phyloP scores from a whole-genome alignment of 2,113 vertebrate species.

The Rattus norvegicus region DNA sequence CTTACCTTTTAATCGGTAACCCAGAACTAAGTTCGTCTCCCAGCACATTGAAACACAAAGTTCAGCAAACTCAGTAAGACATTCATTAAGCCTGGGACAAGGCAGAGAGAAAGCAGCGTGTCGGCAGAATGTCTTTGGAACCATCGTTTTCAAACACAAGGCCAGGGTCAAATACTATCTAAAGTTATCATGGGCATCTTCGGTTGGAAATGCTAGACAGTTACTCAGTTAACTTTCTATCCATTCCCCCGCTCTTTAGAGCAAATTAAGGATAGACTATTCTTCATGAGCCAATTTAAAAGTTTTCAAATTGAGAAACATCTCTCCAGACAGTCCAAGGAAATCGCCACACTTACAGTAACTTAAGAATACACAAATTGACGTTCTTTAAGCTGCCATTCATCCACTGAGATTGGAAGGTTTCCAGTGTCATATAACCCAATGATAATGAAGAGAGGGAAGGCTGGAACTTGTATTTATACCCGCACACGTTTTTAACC shows the following conservation, averaged over 20 bases:
- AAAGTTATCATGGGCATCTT: not conserved
- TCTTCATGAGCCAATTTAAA: not conserved
- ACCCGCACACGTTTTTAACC: not conserved
- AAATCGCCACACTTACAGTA: not conserved
- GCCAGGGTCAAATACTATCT: not conserved
- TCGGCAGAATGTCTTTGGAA: not conserved
- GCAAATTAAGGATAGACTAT: conserved; percentile 19
- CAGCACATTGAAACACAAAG: not conserved
- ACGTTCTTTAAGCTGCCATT: not conserved
- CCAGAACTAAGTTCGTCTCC: not conserved
- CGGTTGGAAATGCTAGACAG: conserved; percentile 38
- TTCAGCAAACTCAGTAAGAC: not conserved
- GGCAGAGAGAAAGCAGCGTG: not conserved
- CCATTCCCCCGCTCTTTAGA: not conserved
- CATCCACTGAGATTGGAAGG: not conserved
- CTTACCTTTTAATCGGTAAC: not conserved
- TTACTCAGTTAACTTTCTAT: not conserved
- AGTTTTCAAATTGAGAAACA: conserved; percentile 46
- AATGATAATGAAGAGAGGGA: not conserved
- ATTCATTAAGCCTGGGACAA: not conserved
- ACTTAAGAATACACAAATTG: not conserved
- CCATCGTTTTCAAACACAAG: not conserved
- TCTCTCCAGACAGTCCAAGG: conserved; percentile 26
- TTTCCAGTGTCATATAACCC: not conserved
- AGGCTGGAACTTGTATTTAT: conserved; percentile 28